Percentiles rank a stretch among this genome's conserved stretches.
Conservation (phyloP, 2,888 invertebrate genomes). For the Sthenelais limicola region DNA sequence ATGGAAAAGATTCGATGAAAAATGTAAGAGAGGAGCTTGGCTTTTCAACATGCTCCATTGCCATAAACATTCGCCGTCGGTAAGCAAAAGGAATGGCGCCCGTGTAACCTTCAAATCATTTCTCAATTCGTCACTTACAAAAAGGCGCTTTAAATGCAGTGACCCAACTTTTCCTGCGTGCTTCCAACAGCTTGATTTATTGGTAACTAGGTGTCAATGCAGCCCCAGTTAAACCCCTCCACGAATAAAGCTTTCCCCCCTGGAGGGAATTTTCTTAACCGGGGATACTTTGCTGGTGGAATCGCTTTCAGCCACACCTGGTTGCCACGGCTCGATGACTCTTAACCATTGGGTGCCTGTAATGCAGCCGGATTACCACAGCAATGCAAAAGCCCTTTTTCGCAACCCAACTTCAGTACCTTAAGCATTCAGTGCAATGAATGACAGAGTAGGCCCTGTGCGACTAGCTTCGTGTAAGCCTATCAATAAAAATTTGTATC, state of each 20-base stretch:
- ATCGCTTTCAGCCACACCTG: too few species aligned
- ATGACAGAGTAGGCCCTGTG: too few species aligned
- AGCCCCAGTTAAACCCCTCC: constrained; percentile 19
- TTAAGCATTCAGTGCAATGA: too few species aligned
- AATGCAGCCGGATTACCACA: too few species aligned
- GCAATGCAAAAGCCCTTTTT: too few species aligned
- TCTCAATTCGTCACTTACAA: constrained; percentile 39
- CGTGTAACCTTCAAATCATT: constrained; percentile 38
- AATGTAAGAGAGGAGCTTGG: constrained; percentile 2
- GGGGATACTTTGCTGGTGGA: too few species aligned
- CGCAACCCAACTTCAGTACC: too few species aligned
- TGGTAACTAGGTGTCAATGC: constrained; percentile 27
- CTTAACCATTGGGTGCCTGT: too few species aligned
- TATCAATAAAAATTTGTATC: too few species aligned
- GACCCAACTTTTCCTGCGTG: constrained; percentile 12
- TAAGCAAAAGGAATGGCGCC: constrained; percentile 26
- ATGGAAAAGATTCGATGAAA: constrained; percentile 21
- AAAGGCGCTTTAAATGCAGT: constrained; percentile 39
- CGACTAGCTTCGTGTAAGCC: too few species aligned
- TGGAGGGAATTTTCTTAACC: too few species aligned
- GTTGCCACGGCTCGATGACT: too few species aligned
- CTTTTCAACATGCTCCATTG: constrained; percentile 27
- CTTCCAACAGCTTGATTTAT: constrained; percentile 2
- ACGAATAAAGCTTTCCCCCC: constrained; percentile 22
- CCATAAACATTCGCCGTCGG: not conserved